Evolutionary conservation across 1,140 invertebrate species (phyloP).

Genomic region (Macrobrachium nipponense): DNA sequence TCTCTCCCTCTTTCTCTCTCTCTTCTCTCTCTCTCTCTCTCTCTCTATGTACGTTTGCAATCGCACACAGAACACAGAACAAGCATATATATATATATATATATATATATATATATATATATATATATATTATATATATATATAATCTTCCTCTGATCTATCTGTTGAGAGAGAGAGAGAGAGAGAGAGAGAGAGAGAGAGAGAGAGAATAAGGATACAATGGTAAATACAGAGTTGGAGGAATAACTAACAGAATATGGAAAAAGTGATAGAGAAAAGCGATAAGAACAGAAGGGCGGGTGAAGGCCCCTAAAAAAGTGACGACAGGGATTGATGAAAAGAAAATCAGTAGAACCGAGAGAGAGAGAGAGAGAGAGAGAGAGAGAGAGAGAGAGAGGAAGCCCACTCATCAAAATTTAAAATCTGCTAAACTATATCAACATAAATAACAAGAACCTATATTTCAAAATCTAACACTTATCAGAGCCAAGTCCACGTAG

Average conservation of each 20-base stretch:
- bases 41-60: background rate
- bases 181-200: slow-evolving; percentile 8
- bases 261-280: background rate
- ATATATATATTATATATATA: too few relatives aligned
- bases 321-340: background rate
- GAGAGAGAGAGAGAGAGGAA: background rate
- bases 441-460: too few relatives aligned
- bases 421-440: too few relatives aligned
- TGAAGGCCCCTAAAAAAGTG: background rate
- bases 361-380: background rate
- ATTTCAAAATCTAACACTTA: too few relatives aligned
- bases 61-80: too few relatives aligned
- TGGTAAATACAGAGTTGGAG: background rate
- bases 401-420: too few relatives aligned
- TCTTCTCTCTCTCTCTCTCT: background rate
- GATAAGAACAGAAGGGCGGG: background rate
- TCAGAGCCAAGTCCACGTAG: too few relatives aligned
- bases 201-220: background rate
- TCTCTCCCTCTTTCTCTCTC: slow-evolving; percentile 21
- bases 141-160: background rate
- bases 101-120: too few relatives aligned
- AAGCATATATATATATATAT: too few relatives aligned
- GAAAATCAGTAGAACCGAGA: background rate
- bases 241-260: background rate
- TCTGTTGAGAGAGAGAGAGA: background rate